Base-by-base conservation (phyloP, 2,797 vertebrate genomes). In the Mus caroli region DNA sequence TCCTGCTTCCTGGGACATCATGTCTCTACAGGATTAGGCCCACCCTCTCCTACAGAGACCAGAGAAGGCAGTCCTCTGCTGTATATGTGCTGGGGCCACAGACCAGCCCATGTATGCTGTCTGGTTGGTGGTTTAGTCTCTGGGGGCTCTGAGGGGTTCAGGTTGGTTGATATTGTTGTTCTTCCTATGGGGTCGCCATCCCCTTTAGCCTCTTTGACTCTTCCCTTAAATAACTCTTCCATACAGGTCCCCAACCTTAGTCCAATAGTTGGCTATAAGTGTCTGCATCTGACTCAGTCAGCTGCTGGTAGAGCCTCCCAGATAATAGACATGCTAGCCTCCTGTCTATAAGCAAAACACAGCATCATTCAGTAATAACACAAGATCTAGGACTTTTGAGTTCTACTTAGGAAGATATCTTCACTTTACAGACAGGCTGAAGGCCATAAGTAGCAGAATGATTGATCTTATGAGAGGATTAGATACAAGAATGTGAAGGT, bases 371-470 rank as follows among this genome's bases (percentile, higher is more conserved):
- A 71, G 8, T 37, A 71, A 37, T 37, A 93, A 28, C 17, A 28
- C 50, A 50, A 92, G 10, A 26, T 24, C 37, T 34, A 52, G 6
- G 14, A 0, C 34, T 58, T 90, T n/a, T 54, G 67, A 78, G 34
- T 54, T 94, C 34, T 94, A 10, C 22, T 82, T 91, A 62, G 50
- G 93, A 90, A 73, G 60, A 80, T 34, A 13, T 60, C 78, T 77
- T 80, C 50, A 56, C 73, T 69, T 46, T 40, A 60, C 0, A 86
- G 22, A 84, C 4, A 86, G 13, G 54, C n/a, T 43, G n/a, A 12
- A 90, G 87, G 34, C 83, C 93, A 12, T 10, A 67, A 40, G 5
- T 31, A 17, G 5, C 88, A 14, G 46, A 67, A 20, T 75, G 28
- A 4, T 88, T 83, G 88, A 26, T 26, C 43, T 62, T 24, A 43